Base-by-base conservation (phyloP, 1,140 invertebrate species). In the Neotoxoptera formosana region DNA sequence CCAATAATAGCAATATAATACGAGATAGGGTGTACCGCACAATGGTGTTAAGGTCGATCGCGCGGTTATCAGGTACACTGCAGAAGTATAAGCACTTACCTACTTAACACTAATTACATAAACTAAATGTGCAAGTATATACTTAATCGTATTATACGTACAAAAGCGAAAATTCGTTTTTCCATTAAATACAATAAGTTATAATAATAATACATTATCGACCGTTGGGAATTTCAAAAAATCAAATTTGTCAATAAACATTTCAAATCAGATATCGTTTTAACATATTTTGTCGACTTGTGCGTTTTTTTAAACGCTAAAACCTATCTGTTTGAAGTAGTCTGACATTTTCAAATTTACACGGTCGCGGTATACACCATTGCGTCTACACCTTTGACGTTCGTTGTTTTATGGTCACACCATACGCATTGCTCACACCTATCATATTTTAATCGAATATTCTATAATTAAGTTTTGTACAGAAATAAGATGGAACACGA, bases 1-100 rank as follows among this genome's bases (percentile, higher is more conserved):
- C 60, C 60, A 25, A 30, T 25, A 67, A 67, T 23, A 53, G 51
- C n/a, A 17, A 76, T 14, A 14, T n/a, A n/a, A n/a, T 17, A 4
- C n/a, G 60, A n/a, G 60, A 76, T 76, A 76, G 60, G n/a, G 60
- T 34, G n/a, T 76, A 76, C 60, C 60, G n/a, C n/a, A n/a, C 60
- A 76, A 76, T 76, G 60, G 21, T 76, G 60, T 76, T 76, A 76
- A 76, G 60, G 60, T 30, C 30, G 14, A 76, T 67, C 25, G 60
- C 11, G 60, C 11, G 60, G 60, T 30, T 67, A 30, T 25, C 25
- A 11, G 25, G 56, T 48, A 48, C 30, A 14, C 3, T n/a, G 30
- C 14, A 67, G 30, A 7, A 25, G 56, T 60, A 41, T 41, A 60
- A 7, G 25, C 30, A 25, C 23, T 30, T 67, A 67, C 30, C 30